phyloP scores from a whole-genome alignment of 2,888 invertebrate genomes.

The Calameuta pallipes region DNA sequence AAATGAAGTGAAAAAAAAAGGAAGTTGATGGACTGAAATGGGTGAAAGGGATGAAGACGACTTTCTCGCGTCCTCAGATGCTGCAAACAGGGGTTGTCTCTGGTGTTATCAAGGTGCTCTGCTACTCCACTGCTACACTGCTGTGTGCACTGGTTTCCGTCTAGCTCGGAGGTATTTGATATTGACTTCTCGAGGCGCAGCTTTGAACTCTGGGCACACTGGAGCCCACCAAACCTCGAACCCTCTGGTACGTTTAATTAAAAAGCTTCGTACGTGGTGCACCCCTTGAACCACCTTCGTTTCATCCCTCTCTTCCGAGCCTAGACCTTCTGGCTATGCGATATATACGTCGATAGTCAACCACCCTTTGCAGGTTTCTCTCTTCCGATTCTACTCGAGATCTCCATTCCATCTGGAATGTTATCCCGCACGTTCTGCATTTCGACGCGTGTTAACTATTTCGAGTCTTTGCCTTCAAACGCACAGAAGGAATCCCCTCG shows the following conservation, averaged over 20 bases:
- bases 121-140: background rate
- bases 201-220: slow-evolving; percentile 35
- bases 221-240: slow-evolving; percentile 9
- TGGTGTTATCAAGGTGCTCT: slow-evolving; percentile 42
- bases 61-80: background rate
- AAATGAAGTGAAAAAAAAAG: too few relatives aligned
- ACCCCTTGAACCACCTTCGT: too few relatives aligned
- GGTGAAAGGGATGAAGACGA: too few relatives aligned
- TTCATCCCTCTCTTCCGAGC: slow-evolving; percentile 19
- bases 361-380: slow-evolving; percentile 6
- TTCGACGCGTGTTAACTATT: too few relatives aligned
- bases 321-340: slow-evolving; percentile 12
- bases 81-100: slow-evolving; percentile 39
- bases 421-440: too few relatives aligned
- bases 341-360: slow-evolving; percentile 29
- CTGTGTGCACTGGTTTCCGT: slow-evolving; percentile 41
- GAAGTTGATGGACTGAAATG: too few relatives aligned
- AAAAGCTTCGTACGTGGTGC: slow-evolving; percentile 47
- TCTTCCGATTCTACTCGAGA: too few relatives aligned
- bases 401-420: too few relatives aligned
- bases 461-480: too few relatives aligned
- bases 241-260: slow-evolving; percentile 51
- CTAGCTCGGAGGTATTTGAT: slow-evolving; percentile 65
- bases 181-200: slow-evolving; percentile 63
- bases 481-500: too few relatives aligned